Conservation (phyloP, 2,113 vertebrate genomes). For the Elaphurus davidianus region DNA sequence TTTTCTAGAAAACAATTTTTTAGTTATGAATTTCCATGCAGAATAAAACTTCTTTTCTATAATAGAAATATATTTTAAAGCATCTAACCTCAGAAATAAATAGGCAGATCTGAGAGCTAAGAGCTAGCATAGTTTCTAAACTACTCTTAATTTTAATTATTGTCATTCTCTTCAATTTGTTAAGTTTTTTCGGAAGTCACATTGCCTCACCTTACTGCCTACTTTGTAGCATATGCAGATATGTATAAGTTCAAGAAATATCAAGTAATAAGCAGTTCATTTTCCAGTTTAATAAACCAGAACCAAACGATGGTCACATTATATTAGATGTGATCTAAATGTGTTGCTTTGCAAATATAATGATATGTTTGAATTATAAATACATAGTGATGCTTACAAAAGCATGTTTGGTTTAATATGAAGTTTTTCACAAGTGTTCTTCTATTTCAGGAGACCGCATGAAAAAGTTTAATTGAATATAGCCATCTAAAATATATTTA, state of each 20-base stretch:
- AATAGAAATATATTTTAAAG: not conserved
- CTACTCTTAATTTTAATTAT: constrained; percentile 31
- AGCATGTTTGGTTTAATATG: not conserved
- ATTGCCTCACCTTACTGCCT: not conserved
- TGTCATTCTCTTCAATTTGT: not conserved
- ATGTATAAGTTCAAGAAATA: not conserved
- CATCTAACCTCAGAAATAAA: not conserved
- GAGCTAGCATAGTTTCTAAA: not conserved
- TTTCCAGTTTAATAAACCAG: constrained; percentile 44
- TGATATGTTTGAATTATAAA: not conserved
- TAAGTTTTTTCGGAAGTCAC: not conserved
- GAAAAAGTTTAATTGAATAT: not conserved
- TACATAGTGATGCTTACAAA: not conserved
- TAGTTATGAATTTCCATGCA: not conserved
- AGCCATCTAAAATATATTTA: not conserved
- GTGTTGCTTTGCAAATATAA: constrained; percentile 24
- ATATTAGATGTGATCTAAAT: not conserved
- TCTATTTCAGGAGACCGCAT: not conserved
- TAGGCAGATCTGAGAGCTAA: not conserved
- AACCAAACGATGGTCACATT: not conserved
- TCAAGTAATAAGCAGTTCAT: not conserved
- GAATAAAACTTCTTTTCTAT: not conserved
- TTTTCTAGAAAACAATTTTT: not conserved
- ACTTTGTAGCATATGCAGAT: not conserved
- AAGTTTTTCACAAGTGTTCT: not conserved